Conservation (phyloP, 2,888 invertebrate species). For the Monopis laevigella region DNA sequence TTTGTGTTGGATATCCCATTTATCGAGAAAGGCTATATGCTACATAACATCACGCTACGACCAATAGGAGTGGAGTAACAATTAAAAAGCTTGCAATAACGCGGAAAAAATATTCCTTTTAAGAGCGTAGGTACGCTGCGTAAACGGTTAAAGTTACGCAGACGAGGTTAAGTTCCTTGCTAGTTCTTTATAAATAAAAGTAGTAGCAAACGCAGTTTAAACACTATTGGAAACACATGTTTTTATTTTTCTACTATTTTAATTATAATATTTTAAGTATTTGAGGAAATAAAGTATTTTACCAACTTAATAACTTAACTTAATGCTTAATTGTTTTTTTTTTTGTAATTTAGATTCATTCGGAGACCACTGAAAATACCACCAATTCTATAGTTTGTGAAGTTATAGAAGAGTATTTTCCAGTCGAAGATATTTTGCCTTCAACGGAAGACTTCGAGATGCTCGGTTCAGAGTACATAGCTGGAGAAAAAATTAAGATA, state of each 20-base stretch:
- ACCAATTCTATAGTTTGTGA: constrained; percentile 1
- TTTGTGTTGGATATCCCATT: no score
- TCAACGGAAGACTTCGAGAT: not conserved
- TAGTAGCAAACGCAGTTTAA: not conserved
- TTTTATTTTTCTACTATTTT: not conserved
- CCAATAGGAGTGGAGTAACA: no score
- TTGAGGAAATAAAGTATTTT: not conserved
- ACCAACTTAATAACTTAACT: not conserved
- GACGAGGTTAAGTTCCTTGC: no score
- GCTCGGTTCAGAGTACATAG: constrained; percentile 26
- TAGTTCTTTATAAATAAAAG: no score
- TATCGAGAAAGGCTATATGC: no score
- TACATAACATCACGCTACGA: no score
- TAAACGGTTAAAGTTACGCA: no score
- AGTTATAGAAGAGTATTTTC: not conserved
- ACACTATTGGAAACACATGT: not conserved
- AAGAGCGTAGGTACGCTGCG: no score
- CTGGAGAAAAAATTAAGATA: not conserved
- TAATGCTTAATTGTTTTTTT: not conserved
- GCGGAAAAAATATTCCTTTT: no score
- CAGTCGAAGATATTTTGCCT: not conserved
- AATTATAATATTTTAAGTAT: not conserved
- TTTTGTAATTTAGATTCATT: not conserved
- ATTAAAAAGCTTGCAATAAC: no score
- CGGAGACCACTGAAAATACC: constrained; percentile 2